A percentile compares a stretch with the other conserved stretches of the same genome.
These are phyloP conservation scores for Druon quercuslanigerum DNA, from an alignment of 1,140 invertebrate species.

Conservation along the genomic window DNA sequence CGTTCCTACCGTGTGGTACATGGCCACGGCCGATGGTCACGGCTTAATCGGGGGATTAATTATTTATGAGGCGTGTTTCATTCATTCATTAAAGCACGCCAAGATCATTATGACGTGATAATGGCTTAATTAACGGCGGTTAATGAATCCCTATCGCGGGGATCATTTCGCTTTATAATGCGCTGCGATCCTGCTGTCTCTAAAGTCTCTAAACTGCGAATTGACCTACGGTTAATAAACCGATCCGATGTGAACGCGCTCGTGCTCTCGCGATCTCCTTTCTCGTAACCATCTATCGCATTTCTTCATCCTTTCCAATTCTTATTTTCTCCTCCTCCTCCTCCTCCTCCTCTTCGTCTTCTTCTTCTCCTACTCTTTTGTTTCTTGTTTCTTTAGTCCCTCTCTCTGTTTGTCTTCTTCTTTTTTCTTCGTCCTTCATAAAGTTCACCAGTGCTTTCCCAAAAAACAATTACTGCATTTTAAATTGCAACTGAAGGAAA, in stretches of 20 bases:
- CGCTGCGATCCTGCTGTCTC: conserved; percentile 44
- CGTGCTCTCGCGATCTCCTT: conserved; percentile 38
- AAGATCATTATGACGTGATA: conserved; percentile 76
- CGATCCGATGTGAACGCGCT: conserved; percentile 64
- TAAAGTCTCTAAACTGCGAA: conserved; percentile 65
- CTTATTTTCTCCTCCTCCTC: too few species aligned
- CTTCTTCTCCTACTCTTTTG: too few species aligned
- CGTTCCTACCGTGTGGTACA: conserved; percentile 50
- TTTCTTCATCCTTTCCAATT: too few species aligned
- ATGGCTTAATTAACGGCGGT: conserved; percentile 76
- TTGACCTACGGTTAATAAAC: conserved; percentile 72
- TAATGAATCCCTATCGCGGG: conserved; percentile 74
- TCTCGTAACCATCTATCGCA: background rate
- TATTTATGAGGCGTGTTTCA: conserved; percentile 77
- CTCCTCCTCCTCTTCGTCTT: too few species aligned
- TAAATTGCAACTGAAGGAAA: too few species aligned
- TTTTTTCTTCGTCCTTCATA: too few species aligned
- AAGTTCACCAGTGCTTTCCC: too few species aligned
- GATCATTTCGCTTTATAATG: conserved; percentile 70
- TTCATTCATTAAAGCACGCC: conserved; percentile 74
- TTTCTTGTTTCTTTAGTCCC: too few species aligned
- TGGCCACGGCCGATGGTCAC: conserved; percentile 67
- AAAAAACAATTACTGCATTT: too few species aligned
- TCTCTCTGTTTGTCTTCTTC: too few species aligned
- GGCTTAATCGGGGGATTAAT: conserved; percentile 74